phyloP scores from a whole-genome alignment of 1,140 invertebrate species.

The Dendrolimus kikuchii region DNA sequence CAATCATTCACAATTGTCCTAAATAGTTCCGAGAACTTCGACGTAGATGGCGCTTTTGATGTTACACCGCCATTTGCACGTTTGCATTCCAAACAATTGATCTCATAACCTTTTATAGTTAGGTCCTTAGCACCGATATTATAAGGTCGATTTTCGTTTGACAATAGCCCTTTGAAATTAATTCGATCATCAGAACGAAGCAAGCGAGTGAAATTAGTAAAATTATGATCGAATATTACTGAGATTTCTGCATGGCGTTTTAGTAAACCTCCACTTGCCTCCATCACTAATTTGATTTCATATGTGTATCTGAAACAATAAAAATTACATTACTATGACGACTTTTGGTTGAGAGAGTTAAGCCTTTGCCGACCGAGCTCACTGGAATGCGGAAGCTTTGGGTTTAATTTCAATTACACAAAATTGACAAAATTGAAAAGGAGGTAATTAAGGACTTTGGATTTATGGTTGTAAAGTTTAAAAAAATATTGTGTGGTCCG shows the following conservation, averaged over 20 bases:
- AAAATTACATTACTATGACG: neutral
- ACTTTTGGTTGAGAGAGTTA: no score
- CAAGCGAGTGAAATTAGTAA: constrained; percentile 80
- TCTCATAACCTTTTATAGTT: constrained; percentile 75
- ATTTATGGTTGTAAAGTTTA: no score
- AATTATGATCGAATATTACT: constrained; percentile 75
- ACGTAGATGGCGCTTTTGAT: constrained; percentile 51
- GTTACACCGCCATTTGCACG: constrained; percentile 68
- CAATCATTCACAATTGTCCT: constrained; percentile 74
- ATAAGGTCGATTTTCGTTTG: constrained; percentile 54
- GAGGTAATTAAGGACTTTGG: no score
- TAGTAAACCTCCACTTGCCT: constrained; percentile 75
- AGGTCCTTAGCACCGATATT: constrained; percentile 73
- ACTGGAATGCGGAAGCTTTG: no score
- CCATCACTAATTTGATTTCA: constrained; percentile 80
- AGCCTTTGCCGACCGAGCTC: no score
- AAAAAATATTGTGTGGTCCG: no score
- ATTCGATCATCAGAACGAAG: constrained; percentile 80
- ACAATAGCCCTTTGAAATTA: constrained; percentile 78
- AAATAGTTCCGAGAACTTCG: constrained; percentile 50
- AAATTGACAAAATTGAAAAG: no score
- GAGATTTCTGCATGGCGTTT: constrained; percentile 75
- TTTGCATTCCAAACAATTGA: constrained; percentile 79
- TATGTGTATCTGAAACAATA: constrained; percentile 74
- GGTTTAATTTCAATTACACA: no score